Percentiles rank a stretch among this genome's conserved stretches.
phyloP scores from a whole-genome alignment of 2,888 invertebrate genomes.

The Sceliomorpha sp. region DNA sequence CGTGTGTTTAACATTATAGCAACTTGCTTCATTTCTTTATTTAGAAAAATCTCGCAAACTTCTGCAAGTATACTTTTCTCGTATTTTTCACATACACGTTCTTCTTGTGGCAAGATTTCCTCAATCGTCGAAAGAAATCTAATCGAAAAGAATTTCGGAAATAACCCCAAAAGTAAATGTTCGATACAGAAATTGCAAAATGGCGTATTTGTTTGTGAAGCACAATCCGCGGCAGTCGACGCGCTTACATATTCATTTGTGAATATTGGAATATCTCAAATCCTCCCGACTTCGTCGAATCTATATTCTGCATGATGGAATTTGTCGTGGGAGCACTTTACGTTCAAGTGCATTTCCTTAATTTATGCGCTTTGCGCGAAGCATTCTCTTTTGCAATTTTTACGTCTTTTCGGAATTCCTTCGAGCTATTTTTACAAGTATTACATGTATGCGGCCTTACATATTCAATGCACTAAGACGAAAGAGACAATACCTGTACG shows the following conservation, averaged over 20 bases:
- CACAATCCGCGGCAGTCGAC: conserved; percentile 40
- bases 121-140: too few relatives aligned
- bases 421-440: conserved; percentile 24
- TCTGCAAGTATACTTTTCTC: too few relatives aligned
- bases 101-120: too few relatives aligned
- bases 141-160: too few relatives aligned
- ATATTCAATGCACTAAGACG: conserved; percentile 4
- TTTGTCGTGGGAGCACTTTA: conserved; percentile 44
- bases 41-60: too few relatives aligned
- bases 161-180: conserved; percentile 6
- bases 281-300: conserved; percentile 54
- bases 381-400: conserved; percentile 13
- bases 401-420: conserved; percentile 15
- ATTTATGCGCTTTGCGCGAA: conserved; percentile 33
- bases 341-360: conserved; percentile 40
- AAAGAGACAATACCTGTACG: conserved; percentile 8
- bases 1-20: too few relatives aligned
- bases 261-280: conserved; percentile 76
- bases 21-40: too few relatives aligned
- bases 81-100: too few relatives aligned
- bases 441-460: background rate
- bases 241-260: conserved; percentile 69
- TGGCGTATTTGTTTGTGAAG: conserved; percentile 32
- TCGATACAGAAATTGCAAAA: conserved; percentile 11
- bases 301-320: conserved; percentile 46